These are phyloP conservation scores for Chelon auratus DNA, from an alignment of 2,797 vertebrate species.

Conservation along the genomic window DNA sequence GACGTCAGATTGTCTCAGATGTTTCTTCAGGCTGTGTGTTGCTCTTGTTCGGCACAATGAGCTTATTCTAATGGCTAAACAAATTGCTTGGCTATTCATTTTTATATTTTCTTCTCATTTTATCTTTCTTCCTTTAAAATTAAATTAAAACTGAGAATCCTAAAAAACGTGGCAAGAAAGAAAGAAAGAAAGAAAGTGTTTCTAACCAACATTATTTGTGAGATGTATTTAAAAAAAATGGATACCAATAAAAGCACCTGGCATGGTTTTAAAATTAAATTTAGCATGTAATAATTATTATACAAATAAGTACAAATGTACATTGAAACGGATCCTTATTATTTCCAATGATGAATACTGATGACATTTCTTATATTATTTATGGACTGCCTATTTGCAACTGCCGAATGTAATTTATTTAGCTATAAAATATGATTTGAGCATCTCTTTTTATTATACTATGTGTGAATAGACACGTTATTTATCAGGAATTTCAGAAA, in stretches of 20 bases:
- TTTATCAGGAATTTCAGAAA: neutral
- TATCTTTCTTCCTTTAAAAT: too few relatives aligned
- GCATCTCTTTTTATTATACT: neutral
- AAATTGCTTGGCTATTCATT: too few relatives aligned
- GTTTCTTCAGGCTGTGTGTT: neutral
- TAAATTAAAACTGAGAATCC: too few relatives aligned
- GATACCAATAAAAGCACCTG: too few relatives aligned
- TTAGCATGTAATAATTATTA: neutral
- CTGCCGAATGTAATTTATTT: neutral
- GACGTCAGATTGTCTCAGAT: too few relatives aligned
- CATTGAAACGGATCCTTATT: neutral
- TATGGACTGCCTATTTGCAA: neutral
- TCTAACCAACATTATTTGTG: too few relatives aligned
- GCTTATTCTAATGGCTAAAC: too few relatives aligned
- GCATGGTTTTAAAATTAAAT: neutral
- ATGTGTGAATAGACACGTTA: neutral
- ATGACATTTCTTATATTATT: neutral
- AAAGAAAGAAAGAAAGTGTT: too few relatives aligned
- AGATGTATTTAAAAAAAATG: too few relatives aligned
- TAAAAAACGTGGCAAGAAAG: too few relatives aligned
- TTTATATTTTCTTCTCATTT: too few relatives aligned
- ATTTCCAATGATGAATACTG: neutral
- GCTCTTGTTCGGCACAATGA: neutral
- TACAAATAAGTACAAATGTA: neutral
- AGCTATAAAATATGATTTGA: conserved; percentile 4